Conservation (phyloP, 2,113 vertebrate genomes). For the Clarias batrachus region DNA sequence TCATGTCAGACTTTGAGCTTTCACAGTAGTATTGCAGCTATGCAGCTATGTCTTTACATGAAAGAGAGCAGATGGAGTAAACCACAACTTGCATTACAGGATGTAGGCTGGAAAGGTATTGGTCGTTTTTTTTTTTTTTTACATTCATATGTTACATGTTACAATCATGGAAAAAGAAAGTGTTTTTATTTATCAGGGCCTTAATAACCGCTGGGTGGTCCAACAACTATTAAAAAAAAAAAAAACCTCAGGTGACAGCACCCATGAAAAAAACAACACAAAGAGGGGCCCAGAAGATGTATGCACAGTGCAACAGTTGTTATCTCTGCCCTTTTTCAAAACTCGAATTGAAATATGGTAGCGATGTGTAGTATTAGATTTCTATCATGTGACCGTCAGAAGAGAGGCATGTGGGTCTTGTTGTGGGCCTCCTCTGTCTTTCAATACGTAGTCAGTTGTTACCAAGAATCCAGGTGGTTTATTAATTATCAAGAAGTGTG, state of each 20-base stretch:
- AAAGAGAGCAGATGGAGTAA: background rate
- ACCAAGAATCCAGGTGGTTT: background rate
- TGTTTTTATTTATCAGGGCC: background rate
- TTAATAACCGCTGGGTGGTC: background rate
- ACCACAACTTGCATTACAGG: background rate
- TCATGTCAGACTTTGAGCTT: background rate
- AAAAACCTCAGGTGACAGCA: background rate
- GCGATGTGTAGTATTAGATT: too few species aligned
- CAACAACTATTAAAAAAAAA: background rate
- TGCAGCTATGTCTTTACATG: background rate
- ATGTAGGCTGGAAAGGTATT: background rate
- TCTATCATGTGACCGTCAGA: too few species aligned
- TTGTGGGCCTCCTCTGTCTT: background rate
- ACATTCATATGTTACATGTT: background rate
- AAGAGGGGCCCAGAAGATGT: too few species aligned
- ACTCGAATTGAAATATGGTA: too few species aligned
- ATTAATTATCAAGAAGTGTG: background rate
- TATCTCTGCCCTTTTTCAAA: too few species aligned
- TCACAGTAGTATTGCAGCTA: constrained; percentile 1
- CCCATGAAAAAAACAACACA: background rate
- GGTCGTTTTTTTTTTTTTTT: background rate
- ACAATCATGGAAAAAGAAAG: background rate
- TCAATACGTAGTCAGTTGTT: background rate
- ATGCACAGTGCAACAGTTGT: too few species aligned
- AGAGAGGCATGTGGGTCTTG: too few species aligned